Evolutionary conservation across 2,797 vertebrate genomes (phyloP).

Genomic region (Neoniphon sammara): DNA sequence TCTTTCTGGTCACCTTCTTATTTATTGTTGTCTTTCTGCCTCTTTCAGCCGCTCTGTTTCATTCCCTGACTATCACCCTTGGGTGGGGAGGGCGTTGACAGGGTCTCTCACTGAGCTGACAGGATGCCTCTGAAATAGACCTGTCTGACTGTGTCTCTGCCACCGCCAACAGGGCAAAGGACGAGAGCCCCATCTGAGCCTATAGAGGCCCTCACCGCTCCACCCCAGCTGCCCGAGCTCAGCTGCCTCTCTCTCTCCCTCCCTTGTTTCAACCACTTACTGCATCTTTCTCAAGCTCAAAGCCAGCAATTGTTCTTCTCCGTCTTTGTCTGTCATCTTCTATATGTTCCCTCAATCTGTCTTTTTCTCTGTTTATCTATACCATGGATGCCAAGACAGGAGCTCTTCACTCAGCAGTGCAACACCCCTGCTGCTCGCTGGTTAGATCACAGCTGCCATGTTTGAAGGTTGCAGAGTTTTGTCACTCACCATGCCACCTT

Average conservation of each 20-base stretch:
- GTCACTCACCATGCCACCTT: conserved; percentile 43
- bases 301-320: conserved; percentile 8
- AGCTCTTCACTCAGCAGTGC: conserved; percentile 10
- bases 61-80: conserved; percentile 28
- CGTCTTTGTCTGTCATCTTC: background rate
- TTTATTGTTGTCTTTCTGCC: conserved; percentile 2
- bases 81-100: conserved; percentile 39
- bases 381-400: background rate
- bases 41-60: conserved; percentile 23
- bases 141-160: conserved; percentile 37
- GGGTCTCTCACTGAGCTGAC: conserved; percentile 41
- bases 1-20: background rate
- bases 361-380: conserved; percentile 17
- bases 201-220: background rate
- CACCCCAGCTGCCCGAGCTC: background rate
- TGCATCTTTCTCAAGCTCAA: conserved; percentile 15
- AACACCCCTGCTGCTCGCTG: conserved; percentile 28
- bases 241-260: conserved; percentile 12
- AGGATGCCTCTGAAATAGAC: conserved; percentile 55
- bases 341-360: conserved; percentile 15
- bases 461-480: conserved; percentile 21
- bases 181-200: conserved; percentile 30
- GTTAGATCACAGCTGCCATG: conserved; percentile 35
- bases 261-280: no score
- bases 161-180: conserved; percentile 41